These are phyloP conservation scores for Cheilosia variabilis DNA, from an alignment of 2,888 invertebrate genomes.

Conservation along the genomic window DNA sequence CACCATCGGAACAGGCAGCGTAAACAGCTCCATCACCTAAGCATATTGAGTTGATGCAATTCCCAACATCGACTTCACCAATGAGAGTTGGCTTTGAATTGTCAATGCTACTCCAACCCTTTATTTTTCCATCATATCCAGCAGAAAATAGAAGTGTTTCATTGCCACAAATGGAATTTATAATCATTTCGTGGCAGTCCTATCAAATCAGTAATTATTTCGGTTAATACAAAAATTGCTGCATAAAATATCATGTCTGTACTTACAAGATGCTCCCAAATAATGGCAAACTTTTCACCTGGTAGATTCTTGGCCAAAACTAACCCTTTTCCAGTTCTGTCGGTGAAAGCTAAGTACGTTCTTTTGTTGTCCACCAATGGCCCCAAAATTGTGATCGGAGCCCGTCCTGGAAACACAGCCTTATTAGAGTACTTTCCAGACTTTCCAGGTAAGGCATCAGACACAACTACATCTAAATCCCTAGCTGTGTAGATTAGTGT, in stretches of 20 bases:
- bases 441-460: conserved; percentile 79
- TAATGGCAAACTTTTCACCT: conserved; percentile 78
- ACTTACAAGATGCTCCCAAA: conserved; percentile 78
- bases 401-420: conserved; percentile 81
- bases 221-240: not conserved
- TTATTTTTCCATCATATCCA: conserved; percentile 83
- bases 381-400: conserved; percentile 81
- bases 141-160: conserved; percentile 80
- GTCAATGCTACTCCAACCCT: conserved; percentile 81
- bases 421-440: conserved; percentile 82
- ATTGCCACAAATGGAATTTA: conserved; percentile 81
- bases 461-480: conserved; percentile 82
- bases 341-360: conserved; percentile 81
- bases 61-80: conserved; percentile 81
- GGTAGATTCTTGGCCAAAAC: conserved; percentile 80
- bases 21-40: conserved; percentile 79
- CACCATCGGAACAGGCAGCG: conserved; percentile 81
- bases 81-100: conserved; percentile 77
- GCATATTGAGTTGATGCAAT: conserved; percentile 81
- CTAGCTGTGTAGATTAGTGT: conserved; percentile 82
- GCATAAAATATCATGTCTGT: conserved; percentile 18
- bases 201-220: conserved; percentile 65
- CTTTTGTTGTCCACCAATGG: conserved; percentile 78
- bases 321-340: conserved; percentile 82
- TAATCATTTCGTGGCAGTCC: conserved; percentile 83